Base-by-base conservation (phyloP, 2,888 invertebrate genomes). In the Trichopoda pennipes region DNA sequence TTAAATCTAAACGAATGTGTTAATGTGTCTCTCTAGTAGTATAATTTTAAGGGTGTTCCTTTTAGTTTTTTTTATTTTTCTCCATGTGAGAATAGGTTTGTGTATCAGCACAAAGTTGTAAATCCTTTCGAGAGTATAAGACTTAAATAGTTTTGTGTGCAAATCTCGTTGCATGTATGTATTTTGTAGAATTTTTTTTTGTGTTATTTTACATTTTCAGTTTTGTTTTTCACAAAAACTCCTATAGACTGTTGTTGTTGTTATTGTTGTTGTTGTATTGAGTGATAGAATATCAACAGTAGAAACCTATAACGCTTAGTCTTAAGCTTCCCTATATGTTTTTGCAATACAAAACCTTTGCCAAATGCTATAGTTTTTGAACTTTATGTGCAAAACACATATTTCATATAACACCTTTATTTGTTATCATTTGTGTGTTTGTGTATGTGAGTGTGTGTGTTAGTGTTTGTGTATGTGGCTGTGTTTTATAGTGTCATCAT, bases 241-340 rank as follows among this genome's bases (percentile, higher is more conserved):
- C 16, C 16, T 16, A 16, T n/a, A n/a, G n/a, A 9, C 8, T 49
- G 0, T 17, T 49, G 42, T 9, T n/a, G 28, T 56, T 44, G 28
- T 28, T 28, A 44, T 79, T 61, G 66, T 61, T 28, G 38, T 23
- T 51, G 21, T 28, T 51, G 19, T 21, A 8, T 51, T 19, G 49
- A 44, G 51, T 63, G 49, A 44, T 64, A 60, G 42, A 66, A 17
- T 55, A 38, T 38, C 4, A 51, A 19, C 21, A 53, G 38, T 38
- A 70, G 53, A 78, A 81, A 61, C 58, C 87, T 87, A 88, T 87
- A 88, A 87, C 88, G 89, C 89, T 88, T 90, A 90, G 86, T 88
- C 88, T 89, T 90, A 90, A 90, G 88, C 89, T 87, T 23, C 79
- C 72, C 82, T 68, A 82, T 79, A 82, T 69, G 79, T 78, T 81